A percentile compares a stretch with the other conserved stretches of the same genome.
Evolutionary conservation across 1,140 invertebrate genomes (phyloP).

Genomic region (Trichonephila clavipes): DNA sequence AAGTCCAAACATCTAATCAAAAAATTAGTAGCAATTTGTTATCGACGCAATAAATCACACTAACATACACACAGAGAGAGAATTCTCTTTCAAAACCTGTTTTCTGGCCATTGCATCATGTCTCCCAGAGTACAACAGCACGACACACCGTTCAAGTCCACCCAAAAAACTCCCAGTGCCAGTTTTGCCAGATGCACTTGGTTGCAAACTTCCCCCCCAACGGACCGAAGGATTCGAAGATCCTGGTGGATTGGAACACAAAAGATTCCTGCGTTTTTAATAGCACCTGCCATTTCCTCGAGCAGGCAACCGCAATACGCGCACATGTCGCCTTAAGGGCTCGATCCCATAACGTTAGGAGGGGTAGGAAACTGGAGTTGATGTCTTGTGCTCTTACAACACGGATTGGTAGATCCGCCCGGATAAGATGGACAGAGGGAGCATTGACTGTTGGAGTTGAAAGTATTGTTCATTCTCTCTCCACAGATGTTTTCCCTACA

Average conservation of each 20-base stretch:
- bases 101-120: not conserved
- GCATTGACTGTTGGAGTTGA: too few species aligned
- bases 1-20: not conserved
- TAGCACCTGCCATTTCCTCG: constrained; percentile 51
- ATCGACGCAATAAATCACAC: not conserved
- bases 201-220: not conserved
- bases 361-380: not conserved
- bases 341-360: constrained; percentile 9
- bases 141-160: not conserved
- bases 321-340: not conserved
- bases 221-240: not conserved
- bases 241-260: constrained; percentile 21
- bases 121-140: not conserved
- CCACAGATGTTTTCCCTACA: too few species aligned
- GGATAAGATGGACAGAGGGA: not conserved
- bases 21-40: constrained; percentile 10
- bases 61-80: not conserved
- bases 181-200: constrained; percentile 16
- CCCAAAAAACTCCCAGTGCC: not conserved
- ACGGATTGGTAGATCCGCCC: not conserved
- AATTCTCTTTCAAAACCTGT: not conserved
- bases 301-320: constrained; percentile 31
- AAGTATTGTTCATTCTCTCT: not conserved
- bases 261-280: constrained; percentile 24
- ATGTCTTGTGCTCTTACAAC: not conserved